Percentiles rank a stretch among this genome's conserved stretches.
phyloP scores from a whole-genome alignment of 1,140 invertebrate species.

The Drosophila miranda region DNA sequence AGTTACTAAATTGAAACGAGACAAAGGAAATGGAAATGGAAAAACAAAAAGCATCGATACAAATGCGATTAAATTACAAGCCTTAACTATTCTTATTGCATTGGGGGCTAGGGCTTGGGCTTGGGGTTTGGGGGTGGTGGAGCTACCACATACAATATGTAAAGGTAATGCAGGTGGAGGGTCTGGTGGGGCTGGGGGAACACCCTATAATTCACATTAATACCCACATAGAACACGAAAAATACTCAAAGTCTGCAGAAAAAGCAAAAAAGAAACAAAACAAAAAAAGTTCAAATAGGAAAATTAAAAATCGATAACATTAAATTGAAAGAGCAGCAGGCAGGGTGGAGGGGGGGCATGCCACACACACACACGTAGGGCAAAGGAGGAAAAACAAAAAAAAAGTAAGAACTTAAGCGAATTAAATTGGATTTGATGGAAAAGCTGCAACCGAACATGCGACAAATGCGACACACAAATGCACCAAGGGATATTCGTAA shows the following conservation, averaged over 20 bases:
- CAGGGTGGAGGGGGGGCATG: slow-evolving; percentile 4
- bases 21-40: slow-evolving; percentile 22
- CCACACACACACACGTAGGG: slow-evolving; percentile 5
- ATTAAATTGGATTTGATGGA: slow-evolving; percentile 77
- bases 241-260: slow-evolving; percentile 62
- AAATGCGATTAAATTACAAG: slow-evolving; percentile 79
- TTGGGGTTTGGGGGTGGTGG: neutral
- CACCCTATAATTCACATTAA: slow-evolving; percentile 62
- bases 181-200: neutral
- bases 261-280: slow-evolving; percentile 16
- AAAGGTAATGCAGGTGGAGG: neutral
- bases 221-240: slow-evolving; percentile 50
- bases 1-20: slow-evolving; percentile 54
- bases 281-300: slow-evolving; percentile 48
- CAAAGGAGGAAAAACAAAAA: slow-evolving; percentile 57
- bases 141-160: too few relatives aligned
- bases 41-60: slow-evolving; percentile 61
- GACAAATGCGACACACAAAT: slow-evolving; percentile 57
- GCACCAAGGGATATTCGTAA: slow-evolving; percentile 34
- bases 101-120: neutral
- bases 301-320: slow-evolving; percentile 79
- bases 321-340: slow-evolving; percentile 55
- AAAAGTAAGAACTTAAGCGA: slow-evolving; percentile 73
- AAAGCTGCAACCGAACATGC: slow-evolving; percentile 74
- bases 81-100: slow-evolving; percentile 55